Evolutionary conservation across 2,113 vertebrate genomes (phyloP).

Genomic region (Daphoenositta chrysoptera): DNA sequence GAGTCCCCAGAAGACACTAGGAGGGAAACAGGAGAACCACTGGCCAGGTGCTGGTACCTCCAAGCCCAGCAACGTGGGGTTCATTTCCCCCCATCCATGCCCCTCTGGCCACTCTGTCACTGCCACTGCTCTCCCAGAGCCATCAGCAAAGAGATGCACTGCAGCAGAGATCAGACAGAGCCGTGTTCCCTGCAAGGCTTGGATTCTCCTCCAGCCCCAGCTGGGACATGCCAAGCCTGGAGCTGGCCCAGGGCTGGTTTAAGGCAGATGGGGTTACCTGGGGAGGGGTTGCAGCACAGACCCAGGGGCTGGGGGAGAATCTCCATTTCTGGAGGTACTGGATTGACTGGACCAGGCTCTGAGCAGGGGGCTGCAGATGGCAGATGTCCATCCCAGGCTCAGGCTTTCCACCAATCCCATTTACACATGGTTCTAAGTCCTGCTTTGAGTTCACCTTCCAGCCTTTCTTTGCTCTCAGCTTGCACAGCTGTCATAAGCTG

Average conservation of each 20-base stretch:
- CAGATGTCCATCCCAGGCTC: background rate
- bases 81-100: rapidly evolving
- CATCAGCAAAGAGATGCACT: background rate
- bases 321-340: background rate
- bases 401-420: background rate
- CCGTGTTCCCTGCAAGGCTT: background rate
- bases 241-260: background rate
- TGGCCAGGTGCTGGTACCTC: background rate
- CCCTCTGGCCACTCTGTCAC: background rate
- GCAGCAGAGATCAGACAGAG: background rate
- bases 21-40: rapidly evolving
- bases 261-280: background rate
- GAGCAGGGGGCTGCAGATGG: background rate
- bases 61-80: rapidly evolving
- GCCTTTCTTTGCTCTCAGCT: background rate
- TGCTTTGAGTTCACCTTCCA: rapidly evolving
- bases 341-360: background rate
- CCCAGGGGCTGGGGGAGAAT: background rate
- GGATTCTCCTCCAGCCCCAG: background rate
- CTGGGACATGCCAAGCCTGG: background rate
- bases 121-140: background rate
- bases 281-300: background rate
- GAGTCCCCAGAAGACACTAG: background rate
- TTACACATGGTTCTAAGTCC: background rate
- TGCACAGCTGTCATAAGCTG: background rate